Conservation (phyloP, 2,113 vertebrate genomes). For the Semicossyphus pulcher region DNA sequence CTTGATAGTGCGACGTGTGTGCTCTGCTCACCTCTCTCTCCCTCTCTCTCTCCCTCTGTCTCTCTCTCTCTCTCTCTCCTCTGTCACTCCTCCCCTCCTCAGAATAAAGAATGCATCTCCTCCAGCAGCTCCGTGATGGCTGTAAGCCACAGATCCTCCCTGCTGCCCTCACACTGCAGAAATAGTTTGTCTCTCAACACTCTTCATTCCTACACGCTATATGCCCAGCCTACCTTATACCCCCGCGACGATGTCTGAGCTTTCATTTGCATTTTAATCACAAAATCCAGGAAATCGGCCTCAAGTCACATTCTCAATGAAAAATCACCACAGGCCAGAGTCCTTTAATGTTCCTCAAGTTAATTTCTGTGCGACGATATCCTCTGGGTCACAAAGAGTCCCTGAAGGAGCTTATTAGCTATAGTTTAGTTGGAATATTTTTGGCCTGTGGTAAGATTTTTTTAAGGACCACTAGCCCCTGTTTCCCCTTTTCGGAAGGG, state of each 20-base stretch:
- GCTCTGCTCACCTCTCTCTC: conserved; percentile 67
- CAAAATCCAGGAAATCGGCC: conserved; percentile 18
- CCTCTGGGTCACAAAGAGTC: neutral
- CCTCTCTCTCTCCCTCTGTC: conserved; percentile 50
- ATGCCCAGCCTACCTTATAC: conserved; percentile 14
- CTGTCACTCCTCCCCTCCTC: conserved; percentile 87
- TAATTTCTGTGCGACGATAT: neutral
- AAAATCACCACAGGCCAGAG: conserved; percentile 1
- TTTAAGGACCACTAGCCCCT: neutral
- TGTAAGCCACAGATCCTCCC: conserved; percentile 77
- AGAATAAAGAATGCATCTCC: conserved; percentile 88
- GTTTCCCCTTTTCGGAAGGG: neutral
- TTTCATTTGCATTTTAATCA: conserved; percentile 51
- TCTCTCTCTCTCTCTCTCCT: conserved; percentile 27
- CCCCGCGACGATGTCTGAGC: conserved; percentile 9
- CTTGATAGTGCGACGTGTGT: conserved; percentile 86
- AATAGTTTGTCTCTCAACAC: conserved; percentile 64
- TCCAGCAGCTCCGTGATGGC: conserved; percentile 82
- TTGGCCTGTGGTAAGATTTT: neutral
- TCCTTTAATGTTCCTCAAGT: neutral
- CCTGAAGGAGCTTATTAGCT: neutral
- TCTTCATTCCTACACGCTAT: conserved; percentile 33
- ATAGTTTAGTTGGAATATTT: neutral
- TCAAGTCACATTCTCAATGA: conserved; percentile 19
- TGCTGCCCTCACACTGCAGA: conserved; percentile 71